Evolutionary conservation across 2,797 vertebrate genomes (phyloP).

Genomic region (Carapus acus): DNA sequence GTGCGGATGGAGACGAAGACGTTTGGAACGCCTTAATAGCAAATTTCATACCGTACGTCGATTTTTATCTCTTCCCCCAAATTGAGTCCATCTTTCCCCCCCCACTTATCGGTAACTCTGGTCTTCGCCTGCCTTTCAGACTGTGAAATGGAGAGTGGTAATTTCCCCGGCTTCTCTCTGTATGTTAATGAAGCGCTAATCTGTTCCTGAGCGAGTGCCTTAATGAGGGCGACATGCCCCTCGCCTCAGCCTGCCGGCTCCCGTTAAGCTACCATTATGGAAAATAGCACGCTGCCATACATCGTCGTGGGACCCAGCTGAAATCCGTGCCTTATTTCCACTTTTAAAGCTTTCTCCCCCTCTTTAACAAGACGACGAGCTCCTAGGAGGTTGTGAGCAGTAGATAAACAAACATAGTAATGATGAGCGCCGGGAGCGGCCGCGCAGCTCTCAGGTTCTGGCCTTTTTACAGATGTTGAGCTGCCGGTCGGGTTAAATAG

Average conservation of each 20-base stretch:
- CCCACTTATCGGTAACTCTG: constrained; percentile 61
- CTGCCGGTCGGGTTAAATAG: constrained; percentile 59
- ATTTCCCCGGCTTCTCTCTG: constrained; percentile 68
- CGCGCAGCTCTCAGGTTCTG: constrained; percentile 60
- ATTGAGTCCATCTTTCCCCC: constrained; percentile 63
- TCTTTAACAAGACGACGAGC: constrained; percentile 64
- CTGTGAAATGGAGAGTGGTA: constrained; percentile 73
- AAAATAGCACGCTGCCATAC: constrained; percentile 56
- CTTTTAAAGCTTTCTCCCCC: constrained; percentile 69
- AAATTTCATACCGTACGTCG: constrained; percentile 51
- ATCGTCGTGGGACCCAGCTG: constrained; percentile 62
- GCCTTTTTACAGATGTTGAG: constrained; percentile 52
- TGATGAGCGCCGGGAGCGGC: constrained; percentile 64
- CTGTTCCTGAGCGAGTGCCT: constrained; percentile 67
- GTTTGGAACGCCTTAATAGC: constrained; percentile 42
- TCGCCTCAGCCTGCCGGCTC: constrained; percentile 57
- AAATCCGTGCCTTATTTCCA: constrained; percentile 70
- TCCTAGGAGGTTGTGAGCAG: constrained; percentile 64
- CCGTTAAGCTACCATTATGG: constrained; percentile 68
- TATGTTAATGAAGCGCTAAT: constrained; percentile 78
- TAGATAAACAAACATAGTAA: constrained; percentile 75
- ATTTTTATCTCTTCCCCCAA: constrained; percentile 57
- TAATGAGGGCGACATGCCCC: constrained; percentile 73
- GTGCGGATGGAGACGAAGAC: constrained; percentile 19
- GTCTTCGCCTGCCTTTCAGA: constrained; percentile 65